These are phyloP conservation scores for Sinelater perroti DNA, from an alignment of 2,888 invertebrate genomes.

Conservation along the genomic window DNA sequence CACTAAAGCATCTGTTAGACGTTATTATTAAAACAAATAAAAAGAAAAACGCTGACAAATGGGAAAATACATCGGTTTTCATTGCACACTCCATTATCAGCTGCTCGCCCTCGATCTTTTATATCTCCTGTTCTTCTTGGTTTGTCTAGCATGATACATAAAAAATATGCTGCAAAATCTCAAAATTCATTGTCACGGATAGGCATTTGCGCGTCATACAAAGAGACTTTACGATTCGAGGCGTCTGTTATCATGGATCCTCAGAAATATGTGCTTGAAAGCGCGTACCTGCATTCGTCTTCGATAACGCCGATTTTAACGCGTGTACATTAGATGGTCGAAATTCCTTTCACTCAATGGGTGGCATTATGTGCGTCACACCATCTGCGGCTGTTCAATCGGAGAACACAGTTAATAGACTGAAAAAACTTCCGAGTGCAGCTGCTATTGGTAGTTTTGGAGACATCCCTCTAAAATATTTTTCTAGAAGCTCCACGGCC, in stretches of 20 bases:
- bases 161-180: constrained; percentile 45
- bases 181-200: constrained; percentile 42
- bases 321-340: not conserved
- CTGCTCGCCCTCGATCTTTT: constrained; percentile 51
- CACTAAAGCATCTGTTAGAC: too few species aligned
- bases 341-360: not conserved
- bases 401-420: too few species aligned
- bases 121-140: constrained; percentile 48
- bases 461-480: too few species aligned
- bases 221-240: constrained; percentile 45
- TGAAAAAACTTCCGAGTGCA: too few species aligned
- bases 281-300: too few species aligned
- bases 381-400: not conserved
- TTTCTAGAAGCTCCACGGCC: too few species aligned
- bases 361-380: not conserved
- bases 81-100: too few species aligned
- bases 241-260: constrained; percentile 41
- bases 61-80: too few species aligned
- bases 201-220: constrained; percentile 46
- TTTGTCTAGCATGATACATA: constrained; percentile 45
- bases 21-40: too few species aligned
- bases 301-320: not conserved
- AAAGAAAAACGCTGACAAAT: too few species aligned
- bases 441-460: too few species aligned
- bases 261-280: constrained; percentile 17